Percentiles rank a stretch among this genome's conserved stretches.
Evolutionary conservation across 2,113 vertebrate genomes (phyloP).

Genomic region (Poicephalus meyeri): DNA sequence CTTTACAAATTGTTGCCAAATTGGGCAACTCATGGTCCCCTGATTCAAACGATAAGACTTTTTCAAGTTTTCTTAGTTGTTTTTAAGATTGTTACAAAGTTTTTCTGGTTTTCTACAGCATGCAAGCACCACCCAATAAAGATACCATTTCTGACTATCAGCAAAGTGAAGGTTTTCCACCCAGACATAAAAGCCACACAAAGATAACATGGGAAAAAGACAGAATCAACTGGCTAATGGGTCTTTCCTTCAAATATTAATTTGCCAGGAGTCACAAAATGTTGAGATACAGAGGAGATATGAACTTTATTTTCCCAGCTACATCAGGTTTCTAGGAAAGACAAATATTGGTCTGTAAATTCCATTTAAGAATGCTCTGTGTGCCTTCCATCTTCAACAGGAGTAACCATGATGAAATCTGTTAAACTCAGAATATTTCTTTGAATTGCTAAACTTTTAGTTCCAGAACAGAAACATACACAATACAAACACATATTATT

Average conservation of each 20-base stretch:
- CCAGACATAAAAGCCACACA: neutral
- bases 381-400: neutral
- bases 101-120: neutral
- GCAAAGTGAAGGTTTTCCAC: neutral
- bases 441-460: neutral
- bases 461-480: neutral
- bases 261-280: neutral
- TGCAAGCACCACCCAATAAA: neutral
- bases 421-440: neutral
- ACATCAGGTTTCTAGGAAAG: neutral
- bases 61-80: neutral
- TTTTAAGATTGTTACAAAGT: neutral
- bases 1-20: neutral
- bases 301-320: neutral
- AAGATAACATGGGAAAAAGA: neutral
- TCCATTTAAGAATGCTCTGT: neutral
- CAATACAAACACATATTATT: neutral
- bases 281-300: neutral
- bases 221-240: neutral
- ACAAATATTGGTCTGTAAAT: neutral
- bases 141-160: neutral
- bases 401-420: neutral
- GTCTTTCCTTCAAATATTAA: neutral
- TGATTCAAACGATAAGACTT: neutral
- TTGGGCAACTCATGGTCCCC: accelerated